Conservation (phyloP, 2,888 invertebrate genomes). For the Megamerina dolium region DNA sequence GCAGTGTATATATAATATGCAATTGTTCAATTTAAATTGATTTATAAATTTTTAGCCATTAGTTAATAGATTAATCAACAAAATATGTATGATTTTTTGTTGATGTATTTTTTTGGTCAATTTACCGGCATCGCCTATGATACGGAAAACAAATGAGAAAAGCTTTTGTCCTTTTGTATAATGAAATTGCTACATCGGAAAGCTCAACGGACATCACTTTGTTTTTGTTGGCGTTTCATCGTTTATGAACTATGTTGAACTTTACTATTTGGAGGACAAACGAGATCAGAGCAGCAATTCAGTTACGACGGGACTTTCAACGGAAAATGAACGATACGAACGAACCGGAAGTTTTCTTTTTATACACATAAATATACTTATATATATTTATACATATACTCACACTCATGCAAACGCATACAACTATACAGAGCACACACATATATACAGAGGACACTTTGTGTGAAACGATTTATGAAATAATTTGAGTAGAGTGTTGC, state of each 20-base stretch:
- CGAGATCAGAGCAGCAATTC: slow-evolving; percentile 6
- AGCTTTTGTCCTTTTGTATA: too few relatives aligned
- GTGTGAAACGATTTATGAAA: background rate
- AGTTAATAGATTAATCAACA: too few relatives aligned
- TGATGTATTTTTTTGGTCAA: too few relatives aligned
- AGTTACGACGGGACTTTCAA: slow-evolving; percentile 22
- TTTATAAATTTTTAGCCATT: too few relatives aligned
- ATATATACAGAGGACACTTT: background rate
- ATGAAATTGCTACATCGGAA: background rate
- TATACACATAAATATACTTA: slow-evolving; percentile 7
- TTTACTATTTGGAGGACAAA: too few relatives aligned
- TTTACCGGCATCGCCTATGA: too few relatives aligned
- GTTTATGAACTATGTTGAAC: too few relatives aligned
- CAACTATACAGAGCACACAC: background rate
- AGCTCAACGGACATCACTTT: background rate
- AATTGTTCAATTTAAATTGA: too few relatives aligned
- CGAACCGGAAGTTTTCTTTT: too few relatives aligned
- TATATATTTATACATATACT: background rate
- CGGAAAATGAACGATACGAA: slow-evolving; percentile 9
- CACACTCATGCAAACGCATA: background rate
- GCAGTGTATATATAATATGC: too few relatives aligned
- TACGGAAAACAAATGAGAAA: too few relatives aligned
- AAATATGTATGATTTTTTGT: too few relatives aligned
- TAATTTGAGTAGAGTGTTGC: background rate
- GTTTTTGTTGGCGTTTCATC: background rate